Base-by-base conservation (phyloP, 2,888 invertebrate genomes). In the Amiota minor region DNA sequence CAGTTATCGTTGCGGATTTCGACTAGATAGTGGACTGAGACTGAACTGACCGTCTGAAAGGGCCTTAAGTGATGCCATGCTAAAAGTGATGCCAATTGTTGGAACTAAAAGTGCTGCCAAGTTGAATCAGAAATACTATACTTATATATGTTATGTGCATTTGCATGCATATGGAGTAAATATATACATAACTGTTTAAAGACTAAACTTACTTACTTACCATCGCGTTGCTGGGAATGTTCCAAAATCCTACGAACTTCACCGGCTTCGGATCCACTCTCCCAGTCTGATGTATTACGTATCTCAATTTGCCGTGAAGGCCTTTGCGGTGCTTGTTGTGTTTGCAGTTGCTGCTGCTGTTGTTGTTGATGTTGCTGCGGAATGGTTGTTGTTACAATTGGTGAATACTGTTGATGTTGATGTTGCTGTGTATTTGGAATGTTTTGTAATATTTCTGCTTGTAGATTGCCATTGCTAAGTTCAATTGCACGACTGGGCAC, bases 261-360 rank as follows among this genome's bases (percentile, higher is more conserved):
- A 6, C 93, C 93, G 55, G 93, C 93, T 86, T 94, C 94, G 56
- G 94, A 94, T 45, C 93, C 94, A 84, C 93, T 93, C 87, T 94
- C 94, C 75, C 93, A 93, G 83, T 93, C 94, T 6, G 92, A 92
- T 55, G 77, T 70, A 73, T 77, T 74, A 59, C 72, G 76, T 65
- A 73, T 74, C 45, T 70, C 72, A 16, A 70, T 72, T 70, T 72
- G 73, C 61, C 72, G 76, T 18, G 74, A 73, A 20, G 59, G 59
- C 16, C 59, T 16, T 18, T 77, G 78, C 45, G 70, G 74, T 8
- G 49, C 45, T 50, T 70, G 71, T 14, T 77, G 77, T 76, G 71
- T 10, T 73, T 78, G 50, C 4, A 2, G n/a, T 14, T 50, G n/a
- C 6, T 1, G 50, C 4, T 50, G 50, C n/a, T 50, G 50, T 50